A percentile compares a stretch with the other conserved stretches of the same genome.
These are phyloP conservation scores for Mustela lutreola DNA, from an alignment of 2,113 vertebrate genomes.

Conservation along the genomic window DNA sequence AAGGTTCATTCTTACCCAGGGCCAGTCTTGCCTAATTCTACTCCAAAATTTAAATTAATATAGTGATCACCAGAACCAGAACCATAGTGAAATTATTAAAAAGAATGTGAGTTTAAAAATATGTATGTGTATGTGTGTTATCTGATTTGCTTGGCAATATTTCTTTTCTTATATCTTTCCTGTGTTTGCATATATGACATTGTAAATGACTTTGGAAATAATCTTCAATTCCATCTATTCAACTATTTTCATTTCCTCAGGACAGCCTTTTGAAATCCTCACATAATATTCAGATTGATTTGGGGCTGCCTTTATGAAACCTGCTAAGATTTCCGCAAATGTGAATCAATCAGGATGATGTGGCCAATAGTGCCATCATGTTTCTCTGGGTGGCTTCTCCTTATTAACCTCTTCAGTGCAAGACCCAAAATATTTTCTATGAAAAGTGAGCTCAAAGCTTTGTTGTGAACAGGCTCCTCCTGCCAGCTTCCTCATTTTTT, in stretches of 20 bases:
- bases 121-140: neutral
- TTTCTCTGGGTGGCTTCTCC: neutral
- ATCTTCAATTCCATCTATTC: slow-evolving; percentile 58
- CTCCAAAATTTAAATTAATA: slow-evolving; percentile 19
- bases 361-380: neutral
- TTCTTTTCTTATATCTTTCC: slow-evolving; percentile 42
- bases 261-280: slow-evolving; percentile 51
- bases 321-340: neutral
- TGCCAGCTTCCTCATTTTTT: neutral
- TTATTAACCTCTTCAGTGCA: neutral
- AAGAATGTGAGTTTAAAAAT: neutral
- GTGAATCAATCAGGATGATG: neutral
- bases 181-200: slow-evolving; percentile 43
- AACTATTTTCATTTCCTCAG: slow-evolving; percentile 47
- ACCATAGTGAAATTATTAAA: slow-evolving; percentile 19
- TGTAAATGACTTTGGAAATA: slow-evolving; percentile 69
- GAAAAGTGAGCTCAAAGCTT: slow-evolving; percentile 13
- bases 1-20: neutral
- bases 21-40: neutral
- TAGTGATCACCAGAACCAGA: neutral
- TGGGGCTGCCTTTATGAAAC: slow-evolving; percentile 15
- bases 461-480: neutral
- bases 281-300: slow-evolving; percentile 44
- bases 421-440: neutral
- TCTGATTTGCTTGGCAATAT: slow-evolving; percentile 47